A percentile compares a stretch with the other conserved stretches of the same genome.
phyloP scores from a whole-genome alignment of 2,888 invertebrate species.

The Hermaeophaga mercurialis region DNA sequence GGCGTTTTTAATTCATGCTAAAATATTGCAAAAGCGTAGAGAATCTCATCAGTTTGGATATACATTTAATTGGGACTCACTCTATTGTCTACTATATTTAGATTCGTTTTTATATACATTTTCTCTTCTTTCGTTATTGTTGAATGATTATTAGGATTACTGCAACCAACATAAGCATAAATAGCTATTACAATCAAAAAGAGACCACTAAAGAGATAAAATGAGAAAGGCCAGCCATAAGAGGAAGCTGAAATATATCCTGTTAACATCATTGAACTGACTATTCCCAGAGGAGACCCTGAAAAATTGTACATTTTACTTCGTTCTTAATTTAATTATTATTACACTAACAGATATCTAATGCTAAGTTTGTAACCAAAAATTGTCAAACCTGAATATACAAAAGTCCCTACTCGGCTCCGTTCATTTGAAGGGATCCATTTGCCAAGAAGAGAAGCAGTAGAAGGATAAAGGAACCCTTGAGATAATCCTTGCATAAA shows the following conservation, averaged over 20 bases:
- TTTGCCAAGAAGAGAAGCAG: conserved; percentile 3
- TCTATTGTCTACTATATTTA: not conserved
- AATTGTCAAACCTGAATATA: not conserved
- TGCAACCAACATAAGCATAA: not conserved
- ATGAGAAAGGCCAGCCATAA: conserved; percentile 8
- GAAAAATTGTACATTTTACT: too few species aligned
- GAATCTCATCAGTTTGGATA: not conserved
- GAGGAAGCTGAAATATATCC: conserved; percentile 13
- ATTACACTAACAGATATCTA: too few species aligned
- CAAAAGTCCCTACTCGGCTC: not conserved
- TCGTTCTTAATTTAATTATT: too few species aligned
- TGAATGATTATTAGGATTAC: not conserved
- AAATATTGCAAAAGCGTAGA: conserved; percentile 7
- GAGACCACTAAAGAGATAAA: conserved; percentile 4
- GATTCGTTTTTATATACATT: not conserved
- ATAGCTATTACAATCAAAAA: not conserved
- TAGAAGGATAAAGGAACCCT: conserved; percentile 2
- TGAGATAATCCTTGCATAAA: conserved; percentile 10
- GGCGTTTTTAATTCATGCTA: too few species aligned
- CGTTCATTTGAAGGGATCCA: conserved; percentile 4
- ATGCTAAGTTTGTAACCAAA: too few species aligned
- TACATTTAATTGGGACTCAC: not conserved
- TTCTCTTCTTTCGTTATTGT: conserved; percentile 2
- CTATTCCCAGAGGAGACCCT: conserved; percentile 4
- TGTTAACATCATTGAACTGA: not conserved